Base-by-base conservation (phyloP, 2,797 vertebrate genomes). In the Onychomys arenicola region DNA sequence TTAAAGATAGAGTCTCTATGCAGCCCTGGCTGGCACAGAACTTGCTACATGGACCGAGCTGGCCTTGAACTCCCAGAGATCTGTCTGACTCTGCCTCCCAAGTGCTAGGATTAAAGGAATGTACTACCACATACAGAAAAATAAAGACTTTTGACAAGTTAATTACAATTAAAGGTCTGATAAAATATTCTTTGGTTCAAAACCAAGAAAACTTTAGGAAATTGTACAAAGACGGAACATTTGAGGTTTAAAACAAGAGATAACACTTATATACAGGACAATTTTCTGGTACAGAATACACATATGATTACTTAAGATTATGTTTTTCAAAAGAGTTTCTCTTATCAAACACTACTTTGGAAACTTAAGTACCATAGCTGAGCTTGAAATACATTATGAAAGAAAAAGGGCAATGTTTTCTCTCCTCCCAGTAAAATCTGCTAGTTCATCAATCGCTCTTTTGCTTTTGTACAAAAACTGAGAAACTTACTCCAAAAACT, bases 391-490 rank as follows among this genome's bases (percentile, higher is more conserved):
- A 94, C 57, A 86, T 88, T 92, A 78, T 81, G 25, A n/a, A 96
- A 75, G 84, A 59, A 95, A 95, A 95, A 13, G 94, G 88, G 40
- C 34, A 78, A 37, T 96, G 37, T 91, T 97, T 96, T 92, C 67
- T 90, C 65, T 90, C 96, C 52, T 89, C 59, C 87, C 82, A 96
- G 65, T 77, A 71, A 97, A 96, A 93, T 86, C 57, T 89, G 88
- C 71, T 92, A 88, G 63, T 94, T 52, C 83, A 96, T 89, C 88
- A 96, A 92, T 2, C 95, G 63, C 14, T 94, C 78, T 92, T 97
- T 96, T 96, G 93, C 89, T 96, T 96, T 87, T 92, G 69, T 81
- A 43, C 63, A 97, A 91, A 96, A 95, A 89, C 52, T 92, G 71
- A 96, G 83, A 91, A 94, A 91, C 90, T 32, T 84, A 71, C 92